Evolutionary conservation across 2,113 vertebrate species (phyloP).

Genomic region (Phodopus roborovskii): DNA sequence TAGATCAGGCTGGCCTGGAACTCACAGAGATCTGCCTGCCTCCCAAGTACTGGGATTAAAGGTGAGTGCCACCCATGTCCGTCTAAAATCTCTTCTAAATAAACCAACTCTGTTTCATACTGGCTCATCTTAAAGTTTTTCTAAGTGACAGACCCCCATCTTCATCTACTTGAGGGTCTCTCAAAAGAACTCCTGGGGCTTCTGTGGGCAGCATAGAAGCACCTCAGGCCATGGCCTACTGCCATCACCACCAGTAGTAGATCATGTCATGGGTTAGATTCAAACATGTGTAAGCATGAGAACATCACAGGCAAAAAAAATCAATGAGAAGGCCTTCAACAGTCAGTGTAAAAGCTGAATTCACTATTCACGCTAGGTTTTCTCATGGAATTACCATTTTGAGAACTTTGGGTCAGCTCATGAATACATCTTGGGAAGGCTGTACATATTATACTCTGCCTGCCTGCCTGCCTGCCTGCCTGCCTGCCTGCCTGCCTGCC

Average conservation of each 20-base stretch:
- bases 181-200: background rate
- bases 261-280: background rate
- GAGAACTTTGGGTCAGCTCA: background rate
- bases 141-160: background rate
- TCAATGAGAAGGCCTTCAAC: background rate
- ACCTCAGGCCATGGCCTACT: background rate
- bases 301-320: background rate
- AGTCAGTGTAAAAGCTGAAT: background rate
- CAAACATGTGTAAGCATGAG: background rate
- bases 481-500: no score
- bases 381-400: background rate
- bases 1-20: no score
- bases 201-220: background rate
- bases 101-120: background rate
- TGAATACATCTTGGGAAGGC: background rate
- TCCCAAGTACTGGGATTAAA: no score
- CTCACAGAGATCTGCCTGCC: no score
- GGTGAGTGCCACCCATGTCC: no score
- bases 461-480: no score
- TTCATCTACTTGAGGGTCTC: background rate
- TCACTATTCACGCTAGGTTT: background rate
- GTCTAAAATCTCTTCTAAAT: background rate
- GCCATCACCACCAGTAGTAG: background rate
- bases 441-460: fast-evolving
- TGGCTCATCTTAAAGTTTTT: background rate